These are phyloP conservation scores for Osmerus eperlanus DNA, from an alignment of 2,113 vertebrate species.

Conservation along the genomic window DNA sequence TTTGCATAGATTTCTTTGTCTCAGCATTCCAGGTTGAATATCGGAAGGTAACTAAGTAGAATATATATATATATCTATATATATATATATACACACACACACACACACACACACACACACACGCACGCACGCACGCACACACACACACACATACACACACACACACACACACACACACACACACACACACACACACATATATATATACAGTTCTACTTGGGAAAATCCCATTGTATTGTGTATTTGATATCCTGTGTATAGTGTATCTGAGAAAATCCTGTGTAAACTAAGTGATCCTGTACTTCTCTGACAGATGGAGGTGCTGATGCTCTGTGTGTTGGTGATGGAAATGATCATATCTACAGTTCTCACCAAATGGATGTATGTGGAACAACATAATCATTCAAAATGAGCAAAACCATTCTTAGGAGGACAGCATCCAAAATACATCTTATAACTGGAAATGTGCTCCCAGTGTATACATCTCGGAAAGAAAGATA, in stretches of 20 bases:
- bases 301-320: constrained; percentile 48
- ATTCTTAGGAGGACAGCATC: no score
- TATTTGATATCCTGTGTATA: not conserved
- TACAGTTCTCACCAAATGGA: constrained; percentile 54
- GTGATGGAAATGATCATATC: constrained; percentile 54
- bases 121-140: not conserved
- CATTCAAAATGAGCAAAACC: constrained; percentile 17
- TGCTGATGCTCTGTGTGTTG: constrained; percentile 53
- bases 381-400: constrained; percentile 31
- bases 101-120: not conserved
- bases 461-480: no score
- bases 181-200: not conserved
- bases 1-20: constrained; percentile 39
- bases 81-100: no score
- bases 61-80: not conserved
- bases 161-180: no score
- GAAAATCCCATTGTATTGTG: not conserved
- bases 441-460: no score
- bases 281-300: not conserved
- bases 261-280: not conserved
- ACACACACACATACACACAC: not conserved
- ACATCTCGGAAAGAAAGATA: no score
- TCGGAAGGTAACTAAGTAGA: constrained; percentile 20
- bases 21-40: rapidly evolving
- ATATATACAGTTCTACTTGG: not conserved